A percentile compares a stretch with the other conserved stretches of the same genome.
Conservation (phyloP, 2,888 invertebrate species). For the Agonopterix heracliana region DNA sequence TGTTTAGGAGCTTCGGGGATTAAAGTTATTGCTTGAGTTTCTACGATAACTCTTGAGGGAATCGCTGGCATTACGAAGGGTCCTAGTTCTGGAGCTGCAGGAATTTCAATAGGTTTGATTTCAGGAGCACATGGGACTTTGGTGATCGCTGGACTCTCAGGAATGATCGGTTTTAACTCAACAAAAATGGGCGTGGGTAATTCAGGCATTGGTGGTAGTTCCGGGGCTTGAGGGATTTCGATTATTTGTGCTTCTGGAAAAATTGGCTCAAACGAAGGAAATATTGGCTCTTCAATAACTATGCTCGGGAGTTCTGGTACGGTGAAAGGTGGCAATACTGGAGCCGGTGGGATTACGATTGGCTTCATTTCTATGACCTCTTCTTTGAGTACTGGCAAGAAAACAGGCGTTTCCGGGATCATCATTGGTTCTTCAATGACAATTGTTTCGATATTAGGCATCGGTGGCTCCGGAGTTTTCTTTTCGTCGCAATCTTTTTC, state of each 20-base stretch:
- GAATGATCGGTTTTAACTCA: no score
- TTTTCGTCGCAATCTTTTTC: background rate
- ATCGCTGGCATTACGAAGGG: no score
- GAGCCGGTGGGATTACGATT: constrained; percentile 13
- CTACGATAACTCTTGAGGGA: no score
- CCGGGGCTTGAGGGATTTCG: constrained; percentile 2
- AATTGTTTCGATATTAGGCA: background rate
- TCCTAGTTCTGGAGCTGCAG: background rate
- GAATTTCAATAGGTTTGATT: no score
- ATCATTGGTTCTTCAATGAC: background rate
- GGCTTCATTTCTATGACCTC: background rate
- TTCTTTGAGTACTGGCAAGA: no score
- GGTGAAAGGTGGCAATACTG: constrained; percentile 12
- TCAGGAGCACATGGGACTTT: no score
- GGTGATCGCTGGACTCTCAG: no score
- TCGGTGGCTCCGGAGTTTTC: background rate
- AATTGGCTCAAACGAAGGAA: no score
- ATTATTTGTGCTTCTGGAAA: background rate
- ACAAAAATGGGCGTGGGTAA: background rate
- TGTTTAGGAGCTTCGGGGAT: no score
- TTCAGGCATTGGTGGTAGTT: background rate
- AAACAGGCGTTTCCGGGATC: background rate
- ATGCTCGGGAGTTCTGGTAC: background rate
- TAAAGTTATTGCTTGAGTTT: no score
- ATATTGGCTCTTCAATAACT: no score